These are phyloP conservation scores for Phyllostomus hastatus DNA, from an alignment of 2,113 vertebrate genomes.

Conservation along the genomic window DNA sequence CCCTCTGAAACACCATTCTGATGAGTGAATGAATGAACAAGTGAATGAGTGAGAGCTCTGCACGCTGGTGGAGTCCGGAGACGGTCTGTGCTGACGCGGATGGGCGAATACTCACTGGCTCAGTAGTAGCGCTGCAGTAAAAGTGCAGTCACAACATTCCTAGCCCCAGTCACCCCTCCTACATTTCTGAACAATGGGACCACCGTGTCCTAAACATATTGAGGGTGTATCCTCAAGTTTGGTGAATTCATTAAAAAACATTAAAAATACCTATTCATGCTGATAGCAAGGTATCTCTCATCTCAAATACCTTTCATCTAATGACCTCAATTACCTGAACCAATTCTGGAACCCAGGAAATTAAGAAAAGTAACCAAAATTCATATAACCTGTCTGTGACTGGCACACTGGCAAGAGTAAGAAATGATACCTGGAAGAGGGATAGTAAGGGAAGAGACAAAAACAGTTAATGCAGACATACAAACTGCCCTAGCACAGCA, in stretches of 20 bases:
- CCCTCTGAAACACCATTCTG: background rate
- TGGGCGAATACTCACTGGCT: background rate
- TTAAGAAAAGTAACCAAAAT: background rate
- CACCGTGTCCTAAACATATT: background rate
- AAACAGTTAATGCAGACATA: background rate
- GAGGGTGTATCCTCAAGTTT: background rate
- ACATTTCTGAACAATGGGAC: background rate
- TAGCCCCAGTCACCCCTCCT: background rate
- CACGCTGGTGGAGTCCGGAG: background rate
- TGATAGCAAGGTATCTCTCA: background rate
- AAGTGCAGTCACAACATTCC: background rate
- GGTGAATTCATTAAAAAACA: background rate
- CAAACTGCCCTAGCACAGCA: background rate
- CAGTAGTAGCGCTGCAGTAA: background rate
- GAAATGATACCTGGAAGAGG: background rate
- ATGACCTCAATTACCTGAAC: background rate
- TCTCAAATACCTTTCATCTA: background rate
- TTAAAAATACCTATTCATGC: background rate
- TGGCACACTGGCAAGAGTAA: background rate
- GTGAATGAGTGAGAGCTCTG: background rate
- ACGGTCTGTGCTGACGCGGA: background rate
- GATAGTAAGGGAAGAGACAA: background rate
- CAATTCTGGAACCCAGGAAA: background rate
- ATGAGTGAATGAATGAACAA: background rate
- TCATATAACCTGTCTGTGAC: background rate